Percentiles rank a stretch among this genome's conserved stretches.
These are phyloP conservation scores for Lissocephala sabroskyi DNA, from an alignment of 2,888 invertebrate species.

Conservation along the genomic window DNA sequence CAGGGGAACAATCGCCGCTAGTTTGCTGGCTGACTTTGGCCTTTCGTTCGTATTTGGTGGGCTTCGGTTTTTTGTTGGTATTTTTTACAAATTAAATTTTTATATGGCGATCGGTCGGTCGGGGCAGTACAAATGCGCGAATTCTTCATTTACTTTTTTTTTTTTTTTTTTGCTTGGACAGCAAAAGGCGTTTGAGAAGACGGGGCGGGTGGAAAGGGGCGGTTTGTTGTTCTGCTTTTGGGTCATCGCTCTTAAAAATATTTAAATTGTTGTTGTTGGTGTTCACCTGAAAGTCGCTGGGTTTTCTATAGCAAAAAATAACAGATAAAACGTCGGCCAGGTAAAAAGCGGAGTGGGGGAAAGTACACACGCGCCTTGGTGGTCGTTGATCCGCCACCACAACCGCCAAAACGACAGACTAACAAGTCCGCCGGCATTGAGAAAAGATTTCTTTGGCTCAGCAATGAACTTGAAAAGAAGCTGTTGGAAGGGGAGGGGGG, in stretches of 20 bases:
- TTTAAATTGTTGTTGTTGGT: slow-evolving; percentile 53
- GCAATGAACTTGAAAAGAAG: too few species aligned
- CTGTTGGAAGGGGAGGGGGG: too few species aligned
- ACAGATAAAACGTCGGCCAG: slow-evolving; percentile 6
- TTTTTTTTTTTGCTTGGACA: slow-evolving; percentile 31
- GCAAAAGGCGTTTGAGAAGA: slow-evolving; percentile 59
- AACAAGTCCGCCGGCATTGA: too few species aligned
- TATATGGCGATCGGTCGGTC: background rate
- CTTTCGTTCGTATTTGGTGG: slow-evolving; percentile 8
- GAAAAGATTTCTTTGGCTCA: too few species aligned
- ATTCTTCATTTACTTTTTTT: slow-evolving; percentile 23
- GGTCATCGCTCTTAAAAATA: slow-evolving; percentile 67
- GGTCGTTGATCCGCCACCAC: slow-evolving; percentile 50
- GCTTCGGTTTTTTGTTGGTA: slow-evolving; percentile 5
- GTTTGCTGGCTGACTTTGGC: background rate
- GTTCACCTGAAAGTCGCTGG: slow-evolving; percentile 61
- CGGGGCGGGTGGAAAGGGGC: too few species aligned
- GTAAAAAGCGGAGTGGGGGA: background rate
- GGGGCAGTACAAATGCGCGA: slow-evolving; percentile 23
- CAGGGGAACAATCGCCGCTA: background rate
- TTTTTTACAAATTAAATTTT: slow-evolving; percentile 7
- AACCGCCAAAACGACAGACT: too few species aligned
- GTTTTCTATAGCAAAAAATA: slow-evolving; percentile 30
- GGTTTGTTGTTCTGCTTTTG: slow-evolving; percentile 46
- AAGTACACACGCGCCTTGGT: slow-evolving; percentile 8